Base-by-base conservation (phyloP, 1,140 invertebrate genomes). In the Adoxophyes honmai region DNA sequence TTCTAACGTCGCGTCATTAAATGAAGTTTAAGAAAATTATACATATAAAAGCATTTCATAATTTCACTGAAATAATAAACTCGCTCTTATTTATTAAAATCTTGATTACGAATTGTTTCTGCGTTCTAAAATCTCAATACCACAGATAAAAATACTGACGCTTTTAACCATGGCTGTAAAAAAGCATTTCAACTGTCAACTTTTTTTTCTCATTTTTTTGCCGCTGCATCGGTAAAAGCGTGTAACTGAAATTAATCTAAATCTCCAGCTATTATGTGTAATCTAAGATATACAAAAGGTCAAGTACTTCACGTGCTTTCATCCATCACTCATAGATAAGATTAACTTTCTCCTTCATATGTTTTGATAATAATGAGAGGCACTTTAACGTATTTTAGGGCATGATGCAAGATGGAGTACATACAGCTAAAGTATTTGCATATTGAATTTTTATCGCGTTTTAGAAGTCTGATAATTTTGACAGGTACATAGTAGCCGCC, bases 251-350 rank as follows among this genome's bases (percentile, higher is more conserved):
- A 11, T 21, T 4, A 48, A n/a, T 13, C 11, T 33, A 11, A 8
- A 16, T 18, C 13, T 39, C 15, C 38, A 16, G 13, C 14, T 28
- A 11, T 21, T 48, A 21, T 9, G 18, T n/a, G n/a, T 6, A 21
- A 10, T n/a, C 8, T 48, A 21, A 21, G 16, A 16, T 16, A 39
- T 44, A 10, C 7, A 16, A 28, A 48, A 48, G 42, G 42, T 48
- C 42, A 48, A 16, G 28, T 48, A 9, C 33, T 36, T 3, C 5
- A 11, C 42, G 18, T 3, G n/a, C 18, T 18, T 48, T 28, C 2
- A 28, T 28, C 21, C 42, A 48, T 48, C 42, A 21, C 2, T 48
- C 42, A n/a, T 33, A n/a, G 42, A 48, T 48, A 48, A 48, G 42
- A 48, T 48, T 48, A 48, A 11, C 18, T 48, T 48, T 48, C 42